A percentile compares a stretch with the other conserved stretches of the same genome.
phyloP scores from a whole-genome alignment of 2,888 invertebrate species.

The Rhingia campestris region DNA sequence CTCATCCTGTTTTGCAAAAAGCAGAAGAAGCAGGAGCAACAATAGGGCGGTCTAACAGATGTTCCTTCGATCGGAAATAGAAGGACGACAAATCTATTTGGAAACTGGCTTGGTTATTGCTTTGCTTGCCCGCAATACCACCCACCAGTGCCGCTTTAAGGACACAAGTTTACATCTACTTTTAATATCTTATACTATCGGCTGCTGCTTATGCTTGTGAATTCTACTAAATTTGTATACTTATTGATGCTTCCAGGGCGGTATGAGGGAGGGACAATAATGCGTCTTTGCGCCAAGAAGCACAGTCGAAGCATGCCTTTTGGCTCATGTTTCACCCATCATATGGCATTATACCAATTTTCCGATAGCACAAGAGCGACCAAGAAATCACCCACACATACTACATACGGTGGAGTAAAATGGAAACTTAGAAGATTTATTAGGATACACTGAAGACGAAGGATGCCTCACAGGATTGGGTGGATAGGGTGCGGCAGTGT shows the following conservation, averaged over 20 bases:
- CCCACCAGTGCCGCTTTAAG: slow-evolving; percentile 28
- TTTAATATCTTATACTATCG: slow-evolving; percentile 69
- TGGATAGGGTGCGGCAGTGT: slow-evolving; percentile 26
- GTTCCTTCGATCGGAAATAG: slow-evolving; percentile 67
- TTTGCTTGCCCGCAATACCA: slow-evolving; percentile 17
- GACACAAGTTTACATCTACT: slow-evolving; percentile 72
- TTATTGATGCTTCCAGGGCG: slow-evolving; percentile 55
- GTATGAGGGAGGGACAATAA: slow-evolving; percentile 38
- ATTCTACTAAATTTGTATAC: slow-evolving; percentile 69
- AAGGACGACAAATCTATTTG: slow-evolving; percentile 72
- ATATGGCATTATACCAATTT: slow-evolving; percentile 74
- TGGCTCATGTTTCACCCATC: slow-evolving; percentile 70
- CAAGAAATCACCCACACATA: slow-evolving; percentile 50
- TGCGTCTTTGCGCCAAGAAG: slow-evolving; percentile 70
- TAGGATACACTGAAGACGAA: slow-evolving; percentile 70
- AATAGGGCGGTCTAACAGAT: slow-evolving; percentile 67
- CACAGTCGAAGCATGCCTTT: slow-evolving; percentile 65
- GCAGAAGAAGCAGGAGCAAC: slow-evolving; percentile 29
- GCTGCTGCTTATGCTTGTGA: slow-evolving; percentile 44
- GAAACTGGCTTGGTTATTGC: slow-evolving; percentile 72
- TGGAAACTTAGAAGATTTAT: slow-evolving; percentile 74
- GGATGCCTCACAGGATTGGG: slow-evolving; percentile 23
- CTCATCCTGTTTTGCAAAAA: slow-evolving; percentile 23
- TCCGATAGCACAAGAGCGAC: slow-evolving; percentile 49
- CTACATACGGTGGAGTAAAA: slow-evolving; percentile 59